Percentiles rank a stretch among this genome's conserved stretches.
Conservation (phyloP, 2,888 invertebrate genomes). For the Acanthosepion esculentum region DNA sequence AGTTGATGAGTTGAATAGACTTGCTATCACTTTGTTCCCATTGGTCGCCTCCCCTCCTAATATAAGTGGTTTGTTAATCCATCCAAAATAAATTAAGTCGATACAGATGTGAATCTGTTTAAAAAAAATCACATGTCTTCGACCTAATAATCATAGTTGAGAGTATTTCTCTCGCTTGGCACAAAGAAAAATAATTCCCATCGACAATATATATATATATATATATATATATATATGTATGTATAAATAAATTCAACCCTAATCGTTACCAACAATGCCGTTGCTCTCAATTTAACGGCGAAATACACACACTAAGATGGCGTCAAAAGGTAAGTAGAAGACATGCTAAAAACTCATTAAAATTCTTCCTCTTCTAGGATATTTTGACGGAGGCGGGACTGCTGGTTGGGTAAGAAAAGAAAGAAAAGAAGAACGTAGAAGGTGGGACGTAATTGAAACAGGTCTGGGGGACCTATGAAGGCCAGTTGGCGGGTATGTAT, state of each 20-base stretch:
- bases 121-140: too few relatives aligned
- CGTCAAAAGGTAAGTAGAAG: too few relatives aligned
- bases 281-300: background rate
- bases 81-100: too few relatives aligned
- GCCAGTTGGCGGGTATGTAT: background rate
- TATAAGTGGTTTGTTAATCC: too few relatives aligned
- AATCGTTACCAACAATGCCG: background rate
- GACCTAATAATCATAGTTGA: too few relatives aligned
- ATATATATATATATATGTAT: background rate
- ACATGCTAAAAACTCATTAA: background rate
- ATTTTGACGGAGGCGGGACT: background rate
- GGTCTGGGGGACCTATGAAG: background rate
- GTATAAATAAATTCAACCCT: background rate
- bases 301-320: background rate
- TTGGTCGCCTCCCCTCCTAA: too few relatives aligned
- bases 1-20: too few relatives aligned
- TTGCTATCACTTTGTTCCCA: too few relatives aligned
- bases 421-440: background rate
- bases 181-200: too few relatives aligned
- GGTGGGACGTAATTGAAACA: background rate
- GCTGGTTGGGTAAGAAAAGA: background rate
- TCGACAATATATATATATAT: background rate
- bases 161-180: too few relatives aligned
- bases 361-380: background rate
- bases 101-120: too few relatives aligned